phyloP scores from a whole-genome alignment of 2,797 vertebrate species.

The Chelonia mydas region DNA sequence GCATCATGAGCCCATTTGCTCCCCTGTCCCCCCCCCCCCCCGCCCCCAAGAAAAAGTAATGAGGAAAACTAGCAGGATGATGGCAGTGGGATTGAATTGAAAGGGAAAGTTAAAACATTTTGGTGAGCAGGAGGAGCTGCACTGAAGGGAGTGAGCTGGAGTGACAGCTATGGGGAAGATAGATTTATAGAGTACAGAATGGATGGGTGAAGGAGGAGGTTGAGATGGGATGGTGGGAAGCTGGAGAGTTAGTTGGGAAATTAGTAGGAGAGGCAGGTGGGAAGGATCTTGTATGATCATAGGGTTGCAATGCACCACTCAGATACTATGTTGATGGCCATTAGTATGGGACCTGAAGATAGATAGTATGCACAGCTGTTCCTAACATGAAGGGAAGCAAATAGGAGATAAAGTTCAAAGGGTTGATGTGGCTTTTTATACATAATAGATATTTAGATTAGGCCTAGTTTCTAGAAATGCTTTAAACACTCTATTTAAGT shows the following conservation, averaged over 20 bases:
- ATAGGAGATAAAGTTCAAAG: conserved; percentile 56
- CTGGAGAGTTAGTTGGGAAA: conserved; percentile 12
- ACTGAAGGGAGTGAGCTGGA: neutral
- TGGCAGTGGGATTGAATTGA: neutral
- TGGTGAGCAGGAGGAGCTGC: neutral
- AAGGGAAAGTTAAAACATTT: neutral
- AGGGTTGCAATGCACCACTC: neutral
- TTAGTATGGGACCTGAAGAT: conserved; percentile 7
- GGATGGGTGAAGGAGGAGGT: neutral
- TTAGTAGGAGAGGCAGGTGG: conserved; percentile 11
- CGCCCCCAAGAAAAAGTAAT: neutral
- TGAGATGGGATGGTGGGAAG: neutral
- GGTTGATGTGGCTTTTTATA: conserved; percentile 50
- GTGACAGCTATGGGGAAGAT: neutral
- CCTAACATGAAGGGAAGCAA: conserved; percentile 30
- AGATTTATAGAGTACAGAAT: neutral
- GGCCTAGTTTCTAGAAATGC: conserved; percentile 57
- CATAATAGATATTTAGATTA: conserved; percentile 60
- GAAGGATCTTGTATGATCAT: neutral
- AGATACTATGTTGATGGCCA: conserved; percentile 1
- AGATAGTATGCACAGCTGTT: conserved; percentile 66
- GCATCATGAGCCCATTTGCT: neutral
- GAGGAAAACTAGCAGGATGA: neutral
- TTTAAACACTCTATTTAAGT: conserved; percentile 65
- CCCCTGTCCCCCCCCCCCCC: neutral